Percentiles rank a stretch among this genome's conserved stretches.
These are phyloP conservation scores for Ctena decussata DNA, from an alignment of 2,888 invertebrate genomes.

Conservation along the genomic window DNA sequence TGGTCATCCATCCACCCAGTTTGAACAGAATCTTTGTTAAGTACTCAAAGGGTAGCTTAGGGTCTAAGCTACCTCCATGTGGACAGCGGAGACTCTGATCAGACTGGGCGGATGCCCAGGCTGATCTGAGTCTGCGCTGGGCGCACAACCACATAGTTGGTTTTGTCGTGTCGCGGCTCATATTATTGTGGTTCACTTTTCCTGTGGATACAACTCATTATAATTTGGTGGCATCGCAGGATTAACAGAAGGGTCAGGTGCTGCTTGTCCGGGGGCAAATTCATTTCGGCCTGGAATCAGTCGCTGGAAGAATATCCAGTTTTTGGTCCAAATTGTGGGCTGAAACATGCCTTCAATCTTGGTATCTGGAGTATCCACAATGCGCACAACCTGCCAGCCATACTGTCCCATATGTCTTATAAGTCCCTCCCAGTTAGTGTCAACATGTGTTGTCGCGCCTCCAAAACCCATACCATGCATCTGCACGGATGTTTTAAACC, in stretches of 20 bases:
- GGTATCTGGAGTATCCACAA: constrained; percentile 74
- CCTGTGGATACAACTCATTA: constrained; percentile 24
- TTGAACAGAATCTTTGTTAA: too few relatives aligned
- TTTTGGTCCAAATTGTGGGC: constrained; percentile 35
- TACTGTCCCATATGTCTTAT: constrained; percentile 79
- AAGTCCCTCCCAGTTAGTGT: constrained; percentile 78
- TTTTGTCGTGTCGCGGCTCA: too few relatives aligned
- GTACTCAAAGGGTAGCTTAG: too few relatives aligned
- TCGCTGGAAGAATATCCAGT: constrained; percentile 68
- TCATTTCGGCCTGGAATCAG: constrained; percentile 35
- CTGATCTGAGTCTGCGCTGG: too few relatives aligned
- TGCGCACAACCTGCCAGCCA: constrained; percentile 84
- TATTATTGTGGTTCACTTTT: too few relatives aligned
- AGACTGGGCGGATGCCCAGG: too few relatives aligned
- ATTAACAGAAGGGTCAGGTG: background rate
- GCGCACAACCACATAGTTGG: too few relatives aligned
- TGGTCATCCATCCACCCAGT: too few relatives aligned
- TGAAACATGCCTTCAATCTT: constrained; percentile 46
- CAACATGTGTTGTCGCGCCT: constrained; percentile 39
- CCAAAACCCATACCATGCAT: constrained; percentile 59
- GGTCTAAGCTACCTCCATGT: too few relatives aligned
- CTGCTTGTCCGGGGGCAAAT: background rate
- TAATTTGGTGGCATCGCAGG: constrained; percentile 7
- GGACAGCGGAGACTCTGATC: too few relatives aligned
- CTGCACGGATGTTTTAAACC: constrained; percentile 67